phyloP scores from a whole-genome alignment of 2,888 invertebrate genomes.

The Caenorhabditis becei region DNA sequence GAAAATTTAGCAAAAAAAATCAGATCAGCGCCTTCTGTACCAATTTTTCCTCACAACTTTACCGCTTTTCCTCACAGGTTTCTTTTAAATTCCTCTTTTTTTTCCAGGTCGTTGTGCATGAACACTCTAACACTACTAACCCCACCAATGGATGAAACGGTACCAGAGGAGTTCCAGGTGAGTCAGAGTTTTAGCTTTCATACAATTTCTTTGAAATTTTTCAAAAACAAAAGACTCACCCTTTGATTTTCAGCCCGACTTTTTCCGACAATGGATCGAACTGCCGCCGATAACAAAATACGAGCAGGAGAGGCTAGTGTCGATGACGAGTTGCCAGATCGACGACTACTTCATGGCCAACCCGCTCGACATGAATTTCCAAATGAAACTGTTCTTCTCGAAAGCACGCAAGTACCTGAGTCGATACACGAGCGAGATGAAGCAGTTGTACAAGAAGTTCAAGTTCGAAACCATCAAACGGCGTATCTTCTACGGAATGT shows the following conservation, averaged over 20 bases:
- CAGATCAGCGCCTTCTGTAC: too few species aligned
- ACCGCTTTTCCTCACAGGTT: not conserved
- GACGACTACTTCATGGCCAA: slow-evolving; percentile 26
- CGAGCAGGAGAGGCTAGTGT: slow-evolving; percentile 30
- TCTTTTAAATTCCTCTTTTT: not conserved
- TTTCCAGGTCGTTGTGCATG: slow-evolving; percentile 44
- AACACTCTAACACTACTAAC: slow-evolving; percentile 31
- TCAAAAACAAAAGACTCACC: not conserved
- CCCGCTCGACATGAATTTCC: not conserved
- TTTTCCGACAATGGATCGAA: slow-evolving; percentile 10
- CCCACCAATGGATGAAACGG: slow-evolving; percentile 52
- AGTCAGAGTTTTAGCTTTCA: not conserved
- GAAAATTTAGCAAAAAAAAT: too few species aligned
- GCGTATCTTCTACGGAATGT: slow-evolving; percentile 86
- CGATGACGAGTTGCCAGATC: slow-evolving; percentile 11
- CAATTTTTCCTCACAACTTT: not conserved
- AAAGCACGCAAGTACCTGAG: slow-evolving; percentile 30
- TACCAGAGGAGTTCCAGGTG: slow-evolving; percentile 26
- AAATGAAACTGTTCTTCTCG: slow-evolving; percentile 23
- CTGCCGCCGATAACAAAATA: slow-evolving; percentile 6
- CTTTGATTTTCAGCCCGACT: slow-evolving; percentile 14
- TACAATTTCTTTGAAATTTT: too few species aligned
- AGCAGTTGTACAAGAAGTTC: slow-evolving; percentile 18
- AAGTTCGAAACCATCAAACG: slow-evolving; percentile 41
- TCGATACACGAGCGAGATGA: slow-evolving; percentile 33